phyloP scores from a whole-genome alignment of 2,888 invertebrate species.

The Cryptocheilus praepositus region DNA sequence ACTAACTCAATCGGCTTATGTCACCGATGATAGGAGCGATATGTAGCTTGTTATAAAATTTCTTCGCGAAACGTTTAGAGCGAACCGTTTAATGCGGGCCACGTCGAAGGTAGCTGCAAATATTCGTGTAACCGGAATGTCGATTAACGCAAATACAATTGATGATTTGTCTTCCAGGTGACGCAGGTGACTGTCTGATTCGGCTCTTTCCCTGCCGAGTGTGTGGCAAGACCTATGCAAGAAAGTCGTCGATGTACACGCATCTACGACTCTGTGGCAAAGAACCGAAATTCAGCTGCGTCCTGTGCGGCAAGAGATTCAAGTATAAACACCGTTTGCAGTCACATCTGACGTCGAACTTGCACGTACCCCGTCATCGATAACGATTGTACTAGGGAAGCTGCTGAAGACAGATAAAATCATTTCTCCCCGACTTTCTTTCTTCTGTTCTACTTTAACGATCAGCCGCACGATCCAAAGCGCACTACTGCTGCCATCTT shows the following conservation, averaged over 20 bases:
- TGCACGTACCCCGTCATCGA: slow-evolving; percentile 33
- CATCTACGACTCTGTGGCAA: slow-evolving; percentile 70
- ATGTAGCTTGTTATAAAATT: too few relatives aligned
- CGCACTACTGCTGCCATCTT: background rate
- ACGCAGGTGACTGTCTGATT: background rate
- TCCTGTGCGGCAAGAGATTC: slow-evolving; percentile 68
- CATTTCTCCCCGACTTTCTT: too few relatives aligned
- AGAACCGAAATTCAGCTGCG: slow-evolving; percentile 70
- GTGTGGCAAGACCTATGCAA: slow-evolving; percentile 64
- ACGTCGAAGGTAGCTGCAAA: too few relatives aligned
- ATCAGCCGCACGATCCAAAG: background rate
- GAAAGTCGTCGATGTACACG: slow-evolving; percentile 68
- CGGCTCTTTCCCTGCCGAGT: slow-evolving; percentile 53
- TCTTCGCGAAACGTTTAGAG: too few relatives aligned
- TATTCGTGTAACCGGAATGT: too few relatives aligned
- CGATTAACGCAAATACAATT: background rate
- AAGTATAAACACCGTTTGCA: slow-evolving; percentile 69
- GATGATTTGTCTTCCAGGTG: slow-evolving; percentile 3
- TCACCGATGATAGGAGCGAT: background rate
- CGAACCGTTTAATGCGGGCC: too few relatives aligned
- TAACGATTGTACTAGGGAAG: slow-evolving; percentile 9
- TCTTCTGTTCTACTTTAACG: too few relatives aligned
- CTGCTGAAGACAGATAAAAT: too few relatives aligned
- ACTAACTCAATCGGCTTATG: background rate
- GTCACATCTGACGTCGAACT: slow-evolving; percentile 59